Evolutionary conservation across 2,797 vertebrate genomes (phyloP), one percentile per base, ranked within the genome.

Genomic region (Fratercula arctica): DNA sequence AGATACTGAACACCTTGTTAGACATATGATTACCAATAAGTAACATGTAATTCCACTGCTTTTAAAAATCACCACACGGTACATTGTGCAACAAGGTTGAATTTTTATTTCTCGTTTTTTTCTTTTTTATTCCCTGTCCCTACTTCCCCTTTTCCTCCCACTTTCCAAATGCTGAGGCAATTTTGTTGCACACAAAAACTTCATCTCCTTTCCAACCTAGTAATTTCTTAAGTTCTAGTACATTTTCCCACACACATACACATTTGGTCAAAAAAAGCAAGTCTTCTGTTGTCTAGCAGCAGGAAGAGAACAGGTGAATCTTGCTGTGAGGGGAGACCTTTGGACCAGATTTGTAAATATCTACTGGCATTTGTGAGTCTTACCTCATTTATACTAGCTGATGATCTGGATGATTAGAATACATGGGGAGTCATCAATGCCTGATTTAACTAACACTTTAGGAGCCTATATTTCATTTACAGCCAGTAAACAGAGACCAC

Each of bases 1-100:
- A 93, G 67, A 95, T 57, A 59, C 48, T 57, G 78, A 97, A 85
- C 73, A 93, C 76, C 91, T 94, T 94, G 70, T 91, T 91, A 94
- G 68, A 76, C 61, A 68, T 78, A 63, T 51, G 79, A 96, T 97
- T 96, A 94, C 54, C 51, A 90, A 23, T 64, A 95, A 93, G 57
- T 79, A 93, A 87, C 73, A 45, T 85, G 87, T 95, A 95, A 96
- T 95, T 92, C 89, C 53, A 33, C n/a, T 54, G 43, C 66, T 91
- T 51, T 67, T 90, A 73, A 87, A 91, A 95, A 90, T 48, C 53
- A 51, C 84, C 41, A 37, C 56, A 69, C 86, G 63, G 35, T 37
- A 61, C 26, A 33, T 90, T 88, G 86, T 88, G 43, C 43, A 95
- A 91, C 56, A 94, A 72, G 26, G 31, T 46, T 46, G n/a, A 14